These are phyloP conservation scores for Deladenus siricidicola DNA, from an alignment of 2,888 invertebrate species.

Conservation along the genomic window DNA sequence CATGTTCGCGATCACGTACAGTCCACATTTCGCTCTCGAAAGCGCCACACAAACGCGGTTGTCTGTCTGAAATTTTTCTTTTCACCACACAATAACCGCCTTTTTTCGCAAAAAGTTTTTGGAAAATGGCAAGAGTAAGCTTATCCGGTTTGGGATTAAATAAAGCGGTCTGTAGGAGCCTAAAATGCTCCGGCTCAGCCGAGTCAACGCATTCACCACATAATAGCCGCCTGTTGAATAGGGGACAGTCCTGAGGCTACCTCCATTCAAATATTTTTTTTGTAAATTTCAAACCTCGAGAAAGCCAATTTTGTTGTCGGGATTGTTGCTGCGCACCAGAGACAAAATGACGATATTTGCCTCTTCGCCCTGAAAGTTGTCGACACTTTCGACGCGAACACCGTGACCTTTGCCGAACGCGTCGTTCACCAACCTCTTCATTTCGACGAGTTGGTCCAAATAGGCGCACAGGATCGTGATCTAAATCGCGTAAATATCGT, in stretches of 20 bases:
- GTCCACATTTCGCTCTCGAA: constrained; percentile 66
- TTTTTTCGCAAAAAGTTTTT: too few species aligned
- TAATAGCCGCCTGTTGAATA: too few species aligned
- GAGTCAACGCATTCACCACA: too few species aligned
- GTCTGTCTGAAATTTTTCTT: constrained; percentile 12
- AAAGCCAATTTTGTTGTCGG: constrained; percentile 51
- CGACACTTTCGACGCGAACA: constrained; percentile 64
- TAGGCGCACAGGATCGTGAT: constrained; percentile 71
- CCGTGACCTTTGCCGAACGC: constrained; percentile 8
- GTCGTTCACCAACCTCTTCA: constrained; percentile 7
- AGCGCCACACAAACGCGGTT: constrained; percentile 57
- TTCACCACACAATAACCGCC: too few species aligned
- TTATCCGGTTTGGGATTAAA: too few species aligned
- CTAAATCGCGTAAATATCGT: constrained; percentile 52
- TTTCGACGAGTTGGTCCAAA: constrained; percentile 62
- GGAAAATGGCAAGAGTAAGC: too few species aligned
- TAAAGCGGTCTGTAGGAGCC: too few species aligned
- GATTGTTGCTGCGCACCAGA: constrained; percentile 69
- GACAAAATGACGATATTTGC: constrained; percentile 66
- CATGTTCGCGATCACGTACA: constrained; percentile 69
- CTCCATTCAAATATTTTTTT: too few species aligned
- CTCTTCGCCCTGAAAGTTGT: constrained; percentile 69
- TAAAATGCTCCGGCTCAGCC: too few species aligned
- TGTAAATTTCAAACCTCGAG: constrained; percentile 30
- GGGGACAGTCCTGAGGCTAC: too few species aligned